Evolutionary conservation across 2,888 invertebrate species (phyloP).

Genomic region (Liopterus haemorrhoidalis): DNA sequence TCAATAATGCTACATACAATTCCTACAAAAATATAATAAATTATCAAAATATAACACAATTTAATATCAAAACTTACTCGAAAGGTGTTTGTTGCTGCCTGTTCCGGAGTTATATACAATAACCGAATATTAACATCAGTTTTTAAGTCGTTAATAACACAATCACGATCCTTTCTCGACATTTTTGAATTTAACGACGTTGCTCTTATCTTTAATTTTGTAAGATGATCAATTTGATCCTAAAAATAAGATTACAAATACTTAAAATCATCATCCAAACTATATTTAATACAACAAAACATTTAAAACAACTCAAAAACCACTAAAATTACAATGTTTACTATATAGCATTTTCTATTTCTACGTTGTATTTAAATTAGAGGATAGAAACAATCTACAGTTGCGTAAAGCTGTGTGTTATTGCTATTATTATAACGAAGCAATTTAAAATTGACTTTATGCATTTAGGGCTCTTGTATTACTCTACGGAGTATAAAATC

Average conservation of each 20-base stretch:
- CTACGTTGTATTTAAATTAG: too few relatives aligned
- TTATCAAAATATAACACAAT: slow-evolving; percentile 1
- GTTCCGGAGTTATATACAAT: slow-evolving; percentile 95
- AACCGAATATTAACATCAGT: slow-evolving; percentile 66
- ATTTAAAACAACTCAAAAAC: too few relatives aligned
- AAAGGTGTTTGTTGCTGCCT: slow-evolving; percentile 76
- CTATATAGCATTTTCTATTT: too few relatives aligned
- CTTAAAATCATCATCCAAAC: not conserved
- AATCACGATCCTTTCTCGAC: slow-evolving; percentile 65
- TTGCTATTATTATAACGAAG: not conserved
- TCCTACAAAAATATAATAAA: slow-evolving; percentile 42
- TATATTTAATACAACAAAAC: too few relatives aligned
- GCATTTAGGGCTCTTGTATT: too few relatives aligned
- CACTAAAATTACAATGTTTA: too few relatives aligned
- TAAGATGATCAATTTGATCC: slow-evolving; percentile 89
- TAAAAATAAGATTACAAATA: slow-evolving; percentile 39
- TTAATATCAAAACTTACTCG: slow-evolving; percentile 49
- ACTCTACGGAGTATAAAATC: not conserved
- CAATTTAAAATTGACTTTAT: too few relatives aligned
- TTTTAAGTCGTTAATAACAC: slow-evolving; percentile 70
- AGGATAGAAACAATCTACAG: too few relatives aligned
- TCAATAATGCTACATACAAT: slow-evolving; percentile 62
- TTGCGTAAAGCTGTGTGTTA: too few relatives aligned
- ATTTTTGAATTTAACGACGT: slow-evolving; percentile 93
- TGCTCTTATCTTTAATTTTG: slow-evolving; percentile 69